Base-by-base conservation (phyloP, 1,140 invertebrate species). In the Diorhabda sublineata region DNA sequence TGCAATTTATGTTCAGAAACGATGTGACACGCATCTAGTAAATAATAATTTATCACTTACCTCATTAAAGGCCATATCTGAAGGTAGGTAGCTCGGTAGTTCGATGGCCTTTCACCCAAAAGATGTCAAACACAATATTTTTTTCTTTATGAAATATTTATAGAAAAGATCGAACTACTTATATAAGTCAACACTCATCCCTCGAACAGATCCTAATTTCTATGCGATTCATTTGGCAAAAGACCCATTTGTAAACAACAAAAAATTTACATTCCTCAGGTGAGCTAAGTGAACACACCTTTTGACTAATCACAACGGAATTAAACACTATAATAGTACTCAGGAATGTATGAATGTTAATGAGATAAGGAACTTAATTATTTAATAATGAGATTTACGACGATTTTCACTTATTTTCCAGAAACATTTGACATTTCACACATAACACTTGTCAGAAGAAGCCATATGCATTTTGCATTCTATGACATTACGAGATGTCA, bases 1-100 rank as follows among this genome's bases (percentile, higher is more conserved):
- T n/a, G 6, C 6, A 52, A 3, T 6, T 52, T 52, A 52, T 52
- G 47, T 52, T 8, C 47, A 4, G 59, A 58, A 58, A 6, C 5
- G 9, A n/a, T 5, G 42, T 63, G 61, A 63, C 61, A 63, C 61
- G 61, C 45, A 63, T 26, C 11, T 60, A 63, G 61, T 42, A 63
- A 63, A 63, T 63, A 8, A 43, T 60, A 59, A 70, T 4, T 64
- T 42, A 58, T 71, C 45, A 63, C 75, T 67, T 74, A 78, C 76
- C 76, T 78, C 75, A 76, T 76, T 78, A 74, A 78, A 78, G 75
- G 76, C 76, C 76, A 78, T 78, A 73, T 77, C 71, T 71, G 73
- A 78, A 78, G 76, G 71, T 52, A 52, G 47, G 47, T 52, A 52
- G 47, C 6, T 6, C 47, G n/a, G 6, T 74, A 71, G 70, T 77